A percentile compares a stretch with the other conserved stretches of the same genome.
phyloP scores from a whole-genome alignment of 2,797 vertebrate species.

The Falco peregrinus region DNA sequence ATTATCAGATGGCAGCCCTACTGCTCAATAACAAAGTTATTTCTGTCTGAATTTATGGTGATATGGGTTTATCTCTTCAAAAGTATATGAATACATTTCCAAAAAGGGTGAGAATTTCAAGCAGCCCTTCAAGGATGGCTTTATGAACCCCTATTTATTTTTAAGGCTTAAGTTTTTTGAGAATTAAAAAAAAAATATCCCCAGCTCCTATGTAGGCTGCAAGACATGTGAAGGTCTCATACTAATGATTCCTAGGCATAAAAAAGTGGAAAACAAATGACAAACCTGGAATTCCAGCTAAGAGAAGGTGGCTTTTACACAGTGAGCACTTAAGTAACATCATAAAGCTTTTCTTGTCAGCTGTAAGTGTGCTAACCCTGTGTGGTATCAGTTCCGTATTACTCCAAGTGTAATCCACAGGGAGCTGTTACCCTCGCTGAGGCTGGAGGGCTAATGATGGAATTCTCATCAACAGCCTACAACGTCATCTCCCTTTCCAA shows the following conservation, averaged over 20 bases:
- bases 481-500: not conserved
- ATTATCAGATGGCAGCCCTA: not conserved
- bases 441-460: not conserved
- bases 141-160: not conserved
- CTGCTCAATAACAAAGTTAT: not conserved
- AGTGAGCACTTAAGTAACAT: not conserved
- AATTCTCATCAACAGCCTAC: not conserved
- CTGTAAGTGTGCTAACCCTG: not conserved
- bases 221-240: not conserved
- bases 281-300: not conserved
- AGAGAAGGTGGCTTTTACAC: not conserved
- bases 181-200: not conserved
- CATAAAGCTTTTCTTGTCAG: not conserved
- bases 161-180: not conserved
- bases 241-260: not conserved
- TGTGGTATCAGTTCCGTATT: not conserved
- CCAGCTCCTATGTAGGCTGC: not conserved
- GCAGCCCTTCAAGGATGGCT: not conserved
- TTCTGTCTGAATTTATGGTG: not conserved
- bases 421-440: not conserved
- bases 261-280: not conserved
- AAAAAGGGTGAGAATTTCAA: not conserved
- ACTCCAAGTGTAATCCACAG: rapidly evolving
- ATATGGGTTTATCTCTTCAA: not conserved
- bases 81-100: not conserved